These are phyloP conservation scores for Cotesia typhae DNA, from an alignment of 1,140 invertebrate species.

Conservation along the genomic window DNA sequence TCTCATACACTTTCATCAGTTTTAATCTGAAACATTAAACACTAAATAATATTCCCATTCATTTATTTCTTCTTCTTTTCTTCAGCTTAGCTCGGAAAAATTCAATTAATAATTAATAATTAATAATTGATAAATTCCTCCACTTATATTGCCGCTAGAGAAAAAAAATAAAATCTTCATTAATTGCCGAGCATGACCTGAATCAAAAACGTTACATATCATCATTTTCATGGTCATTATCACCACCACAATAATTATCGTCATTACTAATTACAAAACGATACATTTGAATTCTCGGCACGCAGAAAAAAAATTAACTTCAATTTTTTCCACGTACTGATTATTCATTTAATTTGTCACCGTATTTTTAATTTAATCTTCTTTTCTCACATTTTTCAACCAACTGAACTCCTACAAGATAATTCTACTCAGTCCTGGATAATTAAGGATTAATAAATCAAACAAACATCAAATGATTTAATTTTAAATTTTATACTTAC, in stretches of 20 bases:
- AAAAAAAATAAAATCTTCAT: conserved; percentile 14
- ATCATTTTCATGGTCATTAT: conserved; percentile 31
- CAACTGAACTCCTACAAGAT: no score
- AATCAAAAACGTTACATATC: conserved; percentile 1
- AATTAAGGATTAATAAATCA: neutral
- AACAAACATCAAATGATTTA: conserved; percentile 1
- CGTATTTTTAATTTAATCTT: no score
- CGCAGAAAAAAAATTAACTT: conserved; percentile 4
- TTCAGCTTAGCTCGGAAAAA: neutral
- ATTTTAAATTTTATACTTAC: neutral
- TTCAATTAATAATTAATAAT: no score
- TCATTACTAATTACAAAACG: neutral
- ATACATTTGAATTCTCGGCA: conserved; percentile 5
- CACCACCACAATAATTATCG: conserved; percentile 9
- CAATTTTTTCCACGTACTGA: neutral
- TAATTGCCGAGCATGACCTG: neutral
- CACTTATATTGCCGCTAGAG: neutral
- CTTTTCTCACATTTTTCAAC: no score
- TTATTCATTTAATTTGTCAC: conserved; percentile 4
- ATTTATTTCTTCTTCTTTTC: neutral
- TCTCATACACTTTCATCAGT: conserved; percentile 22
- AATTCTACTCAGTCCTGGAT: no score
- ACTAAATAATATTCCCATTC: conserved; percentile 3
- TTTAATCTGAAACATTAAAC: neutral
- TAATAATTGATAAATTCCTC: no score